A percentile compares a stretch with the other conserved stretches of the same genome.
These are phyloP conservation scores for Aptenodytes forsteri DNA, from an alignment of 2,113 vertebrate genomes.

Conservation along the genomic window DNA sequence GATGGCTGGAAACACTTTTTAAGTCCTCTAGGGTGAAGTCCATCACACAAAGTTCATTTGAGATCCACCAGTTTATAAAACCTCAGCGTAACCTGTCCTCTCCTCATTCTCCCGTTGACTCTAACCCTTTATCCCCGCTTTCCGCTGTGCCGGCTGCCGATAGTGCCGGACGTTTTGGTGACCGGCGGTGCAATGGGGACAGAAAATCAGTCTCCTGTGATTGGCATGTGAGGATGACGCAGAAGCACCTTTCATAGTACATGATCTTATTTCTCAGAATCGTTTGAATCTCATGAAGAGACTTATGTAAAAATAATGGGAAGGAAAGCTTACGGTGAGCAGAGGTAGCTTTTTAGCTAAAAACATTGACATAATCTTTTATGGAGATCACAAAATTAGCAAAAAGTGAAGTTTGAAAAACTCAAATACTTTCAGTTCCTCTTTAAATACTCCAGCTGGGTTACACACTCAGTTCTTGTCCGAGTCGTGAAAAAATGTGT, in stretches of 20 bases:
- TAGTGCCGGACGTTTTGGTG: accelerated
- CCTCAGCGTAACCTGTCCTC: neutral
- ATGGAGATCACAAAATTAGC: neutral
- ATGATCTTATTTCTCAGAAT: neutral
- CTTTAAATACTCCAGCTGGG: neutral
- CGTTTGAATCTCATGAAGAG: neutral
- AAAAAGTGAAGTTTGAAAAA: neutral
- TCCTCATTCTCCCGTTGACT: neutral
- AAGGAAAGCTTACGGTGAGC: neutral
- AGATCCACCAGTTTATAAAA: neutral
- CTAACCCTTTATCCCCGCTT: neutral
- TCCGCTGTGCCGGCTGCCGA: neutral
- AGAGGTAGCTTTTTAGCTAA: neutral
- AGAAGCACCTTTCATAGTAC: neutral
- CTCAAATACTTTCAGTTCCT: neutral
- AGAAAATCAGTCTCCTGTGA: neutral
- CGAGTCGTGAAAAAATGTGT: accelerated
- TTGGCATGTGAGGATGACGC: accelerated
- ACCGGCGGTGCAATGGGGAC: neutral
- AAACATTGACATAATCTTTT: neutral
- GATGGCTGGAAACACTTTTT: neutral
- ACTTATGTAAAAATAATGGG: neutral
- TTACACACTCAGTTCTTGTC: neutral
- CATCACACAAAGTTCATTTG: neutral
- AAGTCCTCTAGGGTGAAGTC: neutral